Conservation (phyloP, 2,113 vertebrate species). For the Etia nguti region DNA sequence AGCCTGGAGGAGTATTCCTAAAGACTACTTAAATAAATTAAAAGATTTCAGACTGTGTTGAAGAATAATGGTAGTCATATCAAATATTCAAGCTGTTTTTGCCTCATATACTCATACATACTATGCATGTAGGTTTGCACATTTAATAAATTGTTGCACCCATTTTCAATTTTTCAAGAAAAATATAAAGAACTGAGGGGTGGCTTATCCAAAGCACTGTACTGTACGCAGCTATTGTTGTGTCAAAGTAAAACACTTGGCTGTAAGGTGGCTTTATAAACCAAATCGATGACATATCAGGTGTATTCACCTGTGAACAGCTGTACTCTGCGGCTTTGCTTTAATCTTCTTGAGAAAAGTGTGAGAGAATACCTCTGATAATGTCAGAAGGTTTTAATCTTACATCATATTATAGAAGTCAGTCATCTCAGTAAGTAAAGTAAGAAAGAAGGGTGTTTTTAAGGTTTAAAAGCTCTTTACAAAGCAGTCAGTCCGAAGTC, state of each 20-base stretch:
- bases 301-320: fast-evolving
- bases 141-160: neutral
- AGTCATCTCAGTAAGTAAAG: fast-evolving
- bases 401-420: neutral
- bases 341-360: neutral
- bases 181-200: neutral
- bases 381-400: fast-evolving
- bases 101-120: neutral
- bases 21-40: neutral
- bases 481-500: fast-evolving
- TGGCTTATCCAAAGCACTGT: neutral
- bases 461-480: neutral
- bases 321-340: neutral
- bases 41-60: neutral
- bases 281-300: fast-evolving
- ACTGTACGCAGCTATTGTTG: neutral
- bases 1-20: fast-evolving
- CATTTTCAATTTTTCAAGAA: neutral
- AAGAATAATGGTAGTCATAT: neutral
- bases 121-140: fast-evolving
- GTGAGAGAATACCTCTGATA: neutral
- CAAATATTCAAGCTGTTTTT: neutral
- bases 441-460: fast-evolving
- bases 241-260: neutral
- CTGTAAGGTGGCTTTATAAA: neutral